Percentiles rank a stretch among this genome's conserved stretches.
Evolutionary conservation across 2,888 invertebrate genomes (phyloP).

Genomic region (Brassicogethes aeneus): DNA sequence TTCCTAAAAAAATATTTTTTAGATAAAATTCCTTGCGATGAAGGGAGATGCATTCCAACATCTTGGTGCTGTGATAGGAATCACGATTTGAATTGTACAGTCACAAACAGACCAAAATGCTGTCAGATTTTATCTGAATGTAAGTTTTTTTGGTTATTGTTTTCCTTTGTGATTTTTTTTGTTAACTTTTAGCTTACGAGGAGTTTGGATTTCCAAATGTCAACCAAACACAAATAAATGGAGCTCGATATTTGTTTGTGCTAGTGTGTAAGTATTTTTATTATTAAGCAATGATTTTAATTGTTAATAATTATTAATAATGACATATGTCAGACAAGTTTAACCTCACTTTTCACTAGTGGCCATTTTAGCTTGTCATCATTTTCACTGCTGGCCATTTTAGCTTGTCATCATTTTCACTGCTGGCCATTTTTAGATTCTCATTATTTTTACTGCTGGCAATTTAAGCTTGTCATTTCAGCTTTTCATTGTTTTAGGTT

Average conservation of each 20-base stretch:
- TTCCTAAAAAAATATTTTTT: slow-evolving; percentile 5
- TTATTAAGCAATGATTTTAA: too few species aligned
- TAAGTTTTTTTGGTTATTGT: slow-evolving; percentile 20
- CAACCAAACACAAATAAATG: slow-evolving; percentile 27
- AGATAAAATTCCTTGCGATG: slow-evolving; percentile 42
- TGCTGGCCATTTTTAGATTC: too few species aligned
- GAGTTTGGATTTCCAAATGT: slow-evolving; percentile 29
- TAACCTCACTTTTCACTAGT: too few species aligned
- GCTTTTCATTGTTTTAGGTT: too few species aligned
- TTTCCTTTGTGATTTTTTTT: not conserved
- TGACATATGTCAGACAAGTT: too few species aligned
- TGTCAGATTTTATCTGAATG: slow-evolving; percentile 37
- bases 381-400: too few species aligned
- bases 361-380: too few species aligned
- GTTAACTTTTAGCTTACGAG: slow-evolving; percentile 31
- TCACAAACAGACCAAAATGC: slow-evolving; percentile 39
- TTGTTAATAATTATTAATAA: not conserved
- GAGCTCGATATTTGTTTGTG: slow-evolving; percentile 35
- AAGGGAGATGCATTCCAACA: slow-evolving; percentile 45
- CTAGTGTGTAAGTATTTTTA: slow-evolving; percentile 33
- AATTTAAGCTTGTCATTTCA: too few species aligned
- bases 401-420: too few species aligned
- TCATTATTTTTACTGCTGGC: too few species aligned
- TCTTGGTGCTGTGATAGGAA: slow-evolving; percentile 45
- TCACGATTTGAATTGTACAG: slow-evolving; percentile 41